Evolutionary conservation across 2,113 vertebrate species (phyloP).

Genomic region (Pantherophis guttatus): DNA sequence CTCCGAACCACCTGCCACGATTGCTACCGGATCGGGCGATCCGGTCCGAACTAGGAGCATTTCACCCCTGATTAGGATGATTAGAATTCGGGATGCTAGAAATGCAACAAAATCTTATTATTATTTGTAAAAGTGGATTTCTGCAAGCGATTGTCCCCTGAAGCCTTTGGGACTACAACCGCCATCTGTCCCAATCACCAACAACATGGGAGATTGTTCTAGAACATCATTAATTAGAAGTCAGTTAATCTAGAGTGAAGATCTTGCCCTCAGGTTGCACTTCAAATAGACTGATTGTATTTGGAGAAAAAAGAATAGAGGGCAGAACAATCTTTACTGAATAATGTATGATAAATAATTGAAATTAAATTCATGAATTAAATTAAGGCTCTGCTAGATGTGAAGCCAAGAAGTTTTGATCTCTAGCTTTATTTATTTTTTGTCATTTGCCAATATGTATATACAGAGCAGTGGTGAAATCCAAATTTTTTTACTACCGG

Average conservation of each 20-base stretch:
- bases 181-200: neutral
- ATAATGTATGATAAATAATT: constrained; percentile 14
- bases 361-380: neutral
- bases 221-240: neutral
- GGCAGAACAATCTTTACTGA: neutral
- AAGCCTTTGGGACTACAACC: neutral
- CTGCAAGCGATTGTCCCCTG: neutral
- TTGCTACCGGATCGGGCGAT: too few species aligned
- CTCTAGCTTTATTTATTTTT: neutral
- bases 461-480: too few species aligned
- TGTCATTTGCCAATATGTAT: neutral
- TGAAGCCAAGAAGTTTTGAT: neutral
- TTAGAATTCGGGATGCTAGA: neutral
- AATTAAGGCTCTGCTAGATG: neutral
- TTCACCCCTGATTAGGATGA: neutral
- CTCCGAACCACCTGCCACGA: too few species aligned
- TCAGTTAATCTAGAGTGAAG: neutral
- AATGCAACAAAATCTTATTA: neutral
- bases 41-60: too few species aligned
- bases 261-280: neutral
- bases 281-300: neutral
- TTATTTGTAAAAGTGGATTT: neutral
- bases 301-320: neutral
- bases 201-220: neutral
- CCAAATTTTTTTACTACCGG: too few species aligned